Conservation (phyloP, 1,140 invertebrate species). For the Drosophila eugracilis region DNA sequence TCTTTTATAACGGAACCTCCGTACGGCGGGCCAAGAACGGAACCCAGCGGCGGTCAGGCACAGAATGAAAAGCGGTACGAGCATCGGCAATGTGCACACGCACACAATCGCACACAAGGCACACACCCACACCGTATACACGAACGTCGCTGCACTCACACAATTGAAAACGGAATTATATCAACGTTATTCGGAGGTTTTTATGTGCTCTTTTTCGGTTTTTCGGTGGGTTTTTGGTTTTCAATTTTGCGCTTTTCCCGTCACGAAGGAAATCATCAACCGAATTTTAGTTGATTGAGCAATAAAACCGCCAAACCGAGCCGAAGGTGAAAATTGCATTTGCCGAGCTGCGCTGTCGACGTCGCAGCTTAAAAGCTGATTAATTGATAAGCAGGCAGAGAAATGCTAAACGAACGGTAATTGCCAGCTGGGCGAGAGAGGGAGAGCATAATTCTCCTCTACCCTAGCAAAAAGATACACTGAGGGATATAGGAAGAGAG, state of each 20-base stretch:
- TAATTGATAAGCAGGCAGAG: slow-evolving; percentile 65
- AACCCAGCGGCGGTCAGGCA: slow-evolving; percentile 72
- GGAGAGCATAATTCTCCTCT: slow-evolving; percentile 9
- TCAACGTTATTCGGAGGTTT: slow-evolving; percentile 57
- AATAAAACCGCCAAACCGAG: not conserved
- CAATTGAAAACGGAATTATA: slow-evolving; percentile 68
- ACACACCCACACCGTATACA: slow-evolving; percentile 6
- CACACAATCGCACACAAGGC: slow-evolving; percentile 14
- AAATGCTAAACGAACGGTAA: slow-evolving; percentile 53
- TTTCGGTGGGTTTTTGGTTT: slow-evolving; percentile 20
- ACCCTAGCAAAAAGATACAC: slow-evolving; percentile 4
- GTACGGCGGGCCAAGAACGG: slow-evolving; percentile 53
- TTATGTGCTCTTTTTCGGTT: slow-evolving; percentile 38
- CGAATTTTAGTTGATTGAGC: slow-evolving; percentile 53
- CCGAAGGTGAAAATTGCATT: slow-evolving; percentile 57
- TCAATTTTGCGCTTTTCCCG: slow-evolving; percentile 26
- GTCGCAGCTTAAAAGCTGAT: slow-evolving; percentile 38
- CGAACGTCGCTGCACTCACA: slow-evolving; percentile 17
- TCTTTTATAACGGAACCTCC: slow-evolving; percentile 68
- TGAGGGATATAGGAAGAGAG: not conserved
- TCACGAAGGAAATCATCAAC: slow-evolving; percentile 33
- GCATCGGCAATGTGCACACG: slow-evolving; percentile 65
- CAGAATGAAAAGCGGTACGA: slow-evolving; percentile 71
- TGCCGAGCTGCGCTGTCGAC: slow-evolving; percentile 13
- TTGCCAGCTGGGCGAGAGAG: slow-evolving; percentile 15